A percentile compares a stretch with the other conserved stretches of the same genome.
These are phyloP conservation scores for Lampris megalopsis DNA, from an alignment of 2,113 vertebrate genomes.

Conservation along the genomic window DNA sequence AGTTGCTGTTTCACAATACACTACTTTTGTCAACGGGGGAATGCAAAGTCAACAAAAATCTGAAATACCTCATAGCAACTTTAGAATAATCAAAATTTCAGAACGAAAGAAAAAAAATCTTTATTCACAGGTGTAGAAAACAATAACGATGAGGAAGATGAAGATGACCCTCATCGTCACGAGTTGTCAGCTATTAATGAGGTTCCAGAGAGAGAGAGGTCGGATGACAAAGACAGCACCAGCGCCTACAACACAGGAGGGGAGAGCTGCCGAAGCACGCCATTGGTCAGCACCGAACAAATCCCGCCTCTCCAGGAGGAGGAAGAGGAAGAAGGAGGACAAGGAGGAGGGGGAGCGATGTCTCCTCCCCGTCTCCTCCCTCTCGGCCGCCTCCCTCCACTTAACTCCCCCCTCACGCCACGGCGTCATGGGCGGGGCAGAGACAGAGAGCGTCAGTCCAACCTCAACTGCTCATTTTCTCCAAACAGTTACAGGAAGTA, in stretches of 20 bases:
- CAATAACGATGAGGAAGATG: constrained; percentile 45
- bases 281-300: constrained; percentile 76
- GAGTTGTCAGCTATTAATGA: constrained; percentile 89
- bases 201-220: constrained; percentile 82
- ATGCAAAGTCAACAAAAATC: too few species aligned
- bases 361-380: constrained; percentile 57
- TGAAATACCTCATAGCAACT: too few species aligned
- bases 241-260: constrained; percentile 90
- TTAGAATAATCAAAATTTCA: too few species aligned
- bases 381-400: constrained; percentile 44
- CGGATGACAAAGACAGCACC: constrained; percentile 88
- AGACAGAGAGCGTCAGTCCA: constrained; percentile 64
- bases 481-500: constrained; percentile 50
- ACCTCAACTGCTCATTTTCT: constrained; percentile 66
- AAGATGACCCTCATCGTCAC: constrained; percentile 72
- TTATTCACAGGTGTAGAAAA: constrained; percentile 22
- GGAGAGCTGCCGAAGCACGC: constrained; percentile 89
- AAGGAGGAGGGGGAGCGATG: background rate
- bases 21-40: too few species aligned
- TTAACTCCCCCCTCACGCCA: constrained; percentile 55
- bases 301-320: constrained; percentile 63
- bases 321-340: constrained; percentile 16
- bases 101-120: too few species aligned
- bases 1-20: too few species aligned
- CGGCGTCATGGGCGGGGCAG: constrained; percentile 33